Conservation (phyloP, 1,140 invertebrate species). For the Lucilia cuprina region DNA sequence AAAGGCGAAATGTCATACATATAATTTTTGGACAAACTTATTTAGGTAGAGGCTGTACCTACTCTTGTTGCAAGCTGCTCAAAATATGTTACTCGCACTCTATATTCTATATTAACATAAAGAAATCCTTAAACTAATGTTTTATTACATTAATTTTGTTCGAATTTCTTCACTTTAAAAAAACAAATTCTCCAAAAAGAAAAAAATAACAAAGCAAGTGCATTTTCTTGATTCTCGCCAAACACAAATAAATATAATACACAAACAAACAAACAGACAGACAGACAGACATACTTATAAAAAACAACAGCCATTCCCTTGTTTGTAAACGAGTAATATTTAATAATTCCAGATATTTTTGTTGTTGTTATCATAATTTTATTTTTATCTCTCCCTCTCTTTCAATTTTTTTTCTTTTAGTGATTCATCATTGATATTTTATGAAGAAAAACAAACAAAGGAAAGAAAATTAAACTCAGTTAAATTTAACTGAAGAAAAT, state of each 20-base stretch:
- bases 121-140: no score
- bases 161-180: no score
- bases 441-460: background rate
- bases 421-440: conserved; percentile 5
- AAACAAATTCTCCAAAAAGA: no score
- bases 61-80: background rate
- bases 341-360: background rate
- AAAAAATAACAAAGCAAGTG: no score
- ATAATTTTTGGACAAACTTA: background rate
- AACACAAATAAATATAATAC: no score
- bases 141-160: no score
- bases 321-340: background rate
- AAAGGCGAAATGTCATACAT: no score
- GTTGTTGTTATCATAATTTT: background rate
- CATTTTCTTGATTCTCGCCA: no score
- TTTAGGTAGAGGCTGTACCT: background rate
- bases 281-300: background rate
- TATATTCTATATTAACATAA: no score
- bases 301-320: background rate
- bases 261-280: no score
- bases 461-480: background rate
- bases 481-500: background rate
- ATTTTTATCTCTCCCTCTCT: background rate
- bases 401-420: background rate
- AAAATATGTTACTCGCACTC: no score